Percentiles rank a stretch among this genome's conserved stretches.
Evolutionary conservation across 2,888 invertebrate genomes (phyloP).

Genomic region (Hydraecia micacea): DNA sequence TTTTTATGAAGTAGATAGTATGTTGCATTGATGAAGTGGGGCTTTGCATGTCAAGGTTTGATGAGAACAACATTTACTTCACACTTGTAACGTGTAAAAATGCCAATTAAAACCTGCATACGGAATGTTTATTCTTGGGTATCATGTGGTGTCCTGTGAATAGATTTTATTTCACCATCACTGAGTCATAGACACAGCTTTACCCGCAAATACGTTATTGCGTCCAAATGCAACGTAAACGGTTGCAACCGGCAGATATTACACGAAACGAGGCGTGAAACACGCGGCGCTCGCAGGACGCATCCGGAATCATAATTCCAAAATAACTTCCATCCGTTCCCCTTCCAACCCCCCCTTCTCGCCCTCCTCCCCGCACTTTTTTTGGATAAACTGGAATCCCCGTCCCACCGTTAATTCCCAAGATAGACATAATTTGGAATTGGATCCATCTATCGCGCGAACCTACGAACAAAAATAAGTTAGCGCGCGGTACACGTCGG

Average conservation of each 20-base stretch:
- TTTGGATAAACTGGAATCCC: constrained; percentile 90
- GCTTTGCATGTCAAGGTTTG: constrained; percentile 53
- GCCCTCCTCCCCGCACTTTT: constrained; percentile 80
- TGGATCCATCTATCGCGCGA: constrained; percentile 90
- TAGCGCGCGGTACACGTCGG: constrained; percentile 79
- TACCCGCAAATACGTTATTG: constrained; percentile 72
- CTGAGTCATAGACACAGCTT: constrained; percentile 57
- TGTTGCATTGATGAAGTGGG: constrained; percentile 41
- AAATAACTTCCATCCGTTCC: constrained; percentile 88
- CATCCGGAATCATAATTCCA: constrained; percentile 91
- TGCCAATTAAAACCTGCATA: constrained; percentile 42
- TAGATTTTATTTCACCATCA: constrained; percentile 41
- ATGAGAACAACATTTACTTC: constrained; percentile 36
- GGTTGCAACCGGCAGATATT: constrained; percentile 84
- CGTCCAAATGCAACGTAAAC: constrained; percentile 79
- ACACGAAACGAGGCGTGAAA: constrained; percentile 89
- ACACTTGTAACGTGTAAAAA: constrained; percentile 41
- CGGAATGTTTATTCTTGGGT: constrained; percentile 19
- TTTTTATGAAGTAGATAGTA: constrained; percentile 50
- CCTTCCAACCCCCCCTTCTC: constrained; percentile 73
- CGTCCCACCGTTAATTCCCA: constrained; percentile 90
- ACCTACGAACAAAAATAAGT: constrained; percentile 89
- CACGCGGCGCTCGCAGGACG: constrained; percentile 86
- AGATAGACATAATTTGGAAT: constrained; percentile 91
- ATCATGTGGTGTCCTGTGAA: constrained; percentile 18